Evolutionary conservation across 2,888 invertebrate genomes (phyloP), one percentile per base, ranked within the genome.

Genomic region (Yponomeuta cagnagella): DNA sequence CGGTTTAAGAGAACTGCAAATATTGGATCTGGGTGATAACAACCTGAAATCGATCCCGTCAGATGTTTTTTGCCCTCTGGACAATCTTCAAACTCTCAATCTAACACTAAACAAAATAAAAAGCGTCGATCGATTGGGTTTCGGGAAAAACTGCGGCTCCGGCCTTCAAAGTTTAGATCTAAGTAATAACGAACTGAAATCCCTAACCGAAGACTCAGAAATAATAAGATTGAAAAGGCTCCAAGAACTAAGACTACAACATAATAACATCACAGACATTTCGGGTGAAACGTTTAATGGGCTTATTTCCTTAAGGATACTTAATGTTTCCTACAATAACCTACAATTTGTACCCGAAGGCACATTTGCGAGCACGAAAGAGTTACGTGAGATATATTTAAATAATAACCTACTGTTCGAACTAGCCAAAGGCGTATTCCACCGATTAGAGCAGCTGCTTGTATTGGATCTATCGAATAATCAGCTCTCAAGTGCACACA

Each of bases 321-420:
- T 98, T 75, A 97, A 98, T 88, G 92, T 98, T 79, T 97, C 97
- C 71, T 95, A 96, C 86, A 98, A 98, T 88, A 94, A 95, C 77
- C 90, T 98, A 78, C 95, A 95, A 77, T 94, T 94, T 64, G 89
- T 98, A 83, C 98, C 98, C 9, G 95, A 96, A 77, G 96, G 96
- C 74, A 92, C 97, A 73, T 97, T 98, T 81, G 94, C 96, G 70
- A 95, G 95, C 80, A 96, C 96, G 77, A 95, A 96, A 79, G 97
- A 97, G 85, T 91, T 97, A 75, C 94, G 96, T 74, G 97, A 97
- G 89, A 94, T 97, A 76, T 96, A 97, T 89, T 93, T 97, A 79
- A 96, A 97, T 86, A 95, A 96, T 92, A 98, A 98, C 89, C 95
- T 96, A 79, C 92, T 98, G 78, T 95, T 95, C 82, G 96, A 96